Evolutionary conservation across 64 coral and sea anemone genomes (phyloP).

Genomic region (Dendrophyllia cribrosa): DNA sequence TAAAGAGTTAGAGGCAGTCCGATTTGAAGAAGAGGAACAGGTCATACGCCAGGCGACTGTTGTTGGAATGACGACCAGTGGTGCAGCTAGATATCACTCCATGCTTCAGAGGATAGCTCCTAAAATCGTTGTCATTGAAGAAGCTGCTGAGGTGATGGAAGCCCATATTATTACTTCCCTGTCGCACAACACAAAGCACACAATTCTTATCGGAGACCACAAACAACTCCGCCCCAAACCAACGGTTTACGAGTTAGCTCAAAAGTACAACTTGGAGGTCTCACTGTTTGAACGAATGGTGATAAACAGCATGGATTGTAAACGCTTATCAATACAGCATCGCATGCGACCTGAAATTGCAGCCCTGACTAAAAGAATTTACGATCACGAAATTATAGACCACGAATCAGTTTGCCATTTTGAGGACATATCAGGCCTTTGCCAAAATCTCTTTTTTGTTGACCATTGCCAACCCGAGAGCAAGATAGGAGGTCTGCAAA

Average conservation of each 20-base stretch:
- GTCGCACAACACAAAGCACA: conserved; percentile 61
- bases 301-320: conserved; percentile 80
- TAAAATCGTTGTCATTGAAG: conserved; percentile 65
- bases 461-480: conserved; percentile 68
- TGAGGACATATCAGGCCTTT: conserved; percentile 64
- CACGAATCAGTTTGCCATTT: conserved; percentile 77
- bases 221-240: conserved; percentile 89
- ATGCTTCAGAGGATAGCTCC: conserved; percentile 26
- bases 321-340: conserved; percentile 81
- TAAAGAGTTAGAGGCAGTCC: not conserved
- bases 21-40: conserved; percentile 23
- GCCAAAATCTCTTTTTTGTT: conserved; percentile 80
- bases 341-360: conserved; percentile 86
- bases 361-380: conserved; percentile 73
- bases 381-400: conserved; percentile 79
- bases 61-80: conserved; percentile 51
- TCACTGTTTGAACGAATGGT: conserved; percentile 94
- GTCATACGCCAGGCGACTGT: conserved; percentile 7
- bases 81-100: conserved; percentile 18
- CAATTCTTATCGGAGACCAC: conserved; percentile 89
- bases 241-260: conserved; percentile 77
- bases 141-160: conserved; percentile 82
- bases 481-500: conserved; percentile 57
- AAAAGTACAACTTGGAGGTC: conserved; percentile 82
- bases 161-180: conserved; percentile 86